phyloP scores from a whole-genome alignment of 2,113 vertebrate species.

The Spilogale gracilis region DNA sequence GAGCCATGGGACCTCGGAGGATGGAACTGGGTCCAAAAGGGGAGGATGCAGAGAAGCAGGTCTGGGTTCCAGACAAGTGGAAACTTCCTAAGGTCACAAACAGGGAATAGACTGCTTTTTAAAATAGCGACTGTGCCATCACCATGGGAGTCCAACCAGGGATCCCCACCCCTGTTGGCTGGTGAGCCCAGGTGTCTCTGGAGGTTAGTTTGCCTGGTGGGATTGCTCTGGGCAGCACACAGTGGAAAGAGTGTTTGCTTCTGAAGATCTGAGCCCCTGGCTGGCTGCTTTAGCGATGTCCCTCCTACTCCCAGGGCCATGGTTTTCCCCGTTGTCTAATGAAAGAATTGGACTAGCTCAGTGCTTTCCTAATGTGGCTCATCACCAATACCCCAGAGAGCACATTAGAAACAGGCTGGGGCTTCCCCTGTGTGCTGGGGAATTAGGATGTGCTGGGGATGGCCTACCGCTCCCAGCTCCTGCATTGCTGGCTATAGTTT shows the following conservation, averaged over 20 bases:
- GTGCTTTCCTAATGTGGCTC: background rate
- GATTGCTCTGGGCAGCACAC: background rate
- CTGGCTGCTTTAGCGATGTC: background rate
- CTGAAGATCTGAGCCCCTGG: background rate
- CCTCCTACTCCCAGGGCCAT: background rate
- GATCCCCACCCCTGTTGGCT: background rate
- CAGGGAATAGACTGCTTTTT: background rate
- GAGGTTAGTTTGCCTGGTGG: background rate
- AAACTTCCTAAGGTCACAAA: background rate
- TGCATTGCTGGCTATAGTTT: too few relatives aligned
- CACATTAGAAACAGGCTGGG: background rate
- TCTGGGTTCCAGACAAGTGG: too few relatives aligned
- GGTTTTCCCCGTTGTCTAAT: background rate
- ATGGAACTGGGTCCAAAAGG: background rate
- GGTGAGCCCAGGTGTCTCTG: background rate
- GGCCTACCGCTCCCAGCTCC: background rate
- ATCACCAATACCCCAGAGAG: background rate
- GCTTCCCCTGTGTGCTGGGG: background rate
- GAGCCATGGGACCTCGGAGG: background rate
- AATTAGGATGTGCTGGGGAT: background rate
- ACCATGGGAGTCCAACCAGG: background rate
- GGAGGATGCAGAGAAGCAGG: background rate
- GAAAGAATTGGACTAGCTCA: background rate
- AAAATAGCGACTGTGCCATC: fast-evolving
- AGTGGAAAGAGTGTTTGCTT: background rate